phyloP scores from a whole-genome alignment of 1,140 invertebrate genomes.

The Venustaconcha ellipsiformis region DNA sequence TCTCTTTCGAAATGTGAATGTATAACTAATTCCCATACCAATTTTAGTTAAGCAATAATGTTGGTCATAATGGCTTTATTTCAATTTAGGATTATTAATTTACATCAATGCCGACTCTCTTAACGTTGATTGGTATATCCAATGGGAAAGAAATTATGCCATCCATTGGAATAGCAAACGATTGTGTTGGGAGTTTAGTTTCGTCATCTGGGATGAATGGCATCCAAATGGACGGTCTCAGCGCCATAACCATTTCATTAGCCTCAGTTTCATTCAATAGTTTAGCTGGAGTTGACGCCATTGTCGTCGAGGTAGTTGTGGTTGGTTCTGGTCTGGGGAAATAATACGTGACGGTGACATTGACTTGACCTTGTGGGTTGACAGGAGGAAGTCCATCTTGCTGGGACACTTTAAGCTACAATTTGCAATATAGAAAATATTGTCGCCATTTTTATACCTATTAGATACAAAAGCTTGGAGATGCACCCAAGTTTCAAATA shows the following conservation, averaged over 20 bases:
- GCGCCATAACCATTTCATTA: background rate
- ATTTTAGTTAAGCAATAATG: background rate
- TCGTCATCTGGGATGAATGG: slow-evolving; percentile 7
- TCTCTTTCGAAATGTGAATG: background rate
- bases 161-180: slow-evolving; percentile 9
- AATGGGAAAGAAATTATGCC: slow-evolving; percentile 23
- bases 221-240: background rate
- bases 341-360: slow-evolving; percentile 12
- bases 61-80: too few relatives aligned
- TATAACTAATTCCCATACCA: background rate
- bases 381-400: slow-evolving; percentile 23
- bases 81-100: background rate
- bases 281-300: background rate
- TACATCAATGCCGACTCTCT: slow-evolving; percentile 13
- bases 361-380: slow-evolving; percentile 3
- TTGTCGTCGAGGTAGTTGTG: slow-evolving; percentile 21
- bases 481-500: too few relatives aligned
- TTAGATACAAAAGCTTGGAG: too few relatives aligned
- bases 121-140: slow-evolving; percentile 12
- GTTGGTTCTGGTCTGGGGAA: slow-evolving; percentile 5
- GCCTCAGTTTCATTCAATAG: background rate
- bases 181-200: slow-evolving; percentile 7
- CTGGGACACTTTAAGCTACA: slow-evolving; percentile 23
- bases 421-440: too few relatives aligned
- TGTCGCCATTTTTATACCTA: too few relatives aligned